phyloP scores from a whole-genome alignment of 2,797 vertebrate genomes.

The Carcharodon carcharias region DNA sequence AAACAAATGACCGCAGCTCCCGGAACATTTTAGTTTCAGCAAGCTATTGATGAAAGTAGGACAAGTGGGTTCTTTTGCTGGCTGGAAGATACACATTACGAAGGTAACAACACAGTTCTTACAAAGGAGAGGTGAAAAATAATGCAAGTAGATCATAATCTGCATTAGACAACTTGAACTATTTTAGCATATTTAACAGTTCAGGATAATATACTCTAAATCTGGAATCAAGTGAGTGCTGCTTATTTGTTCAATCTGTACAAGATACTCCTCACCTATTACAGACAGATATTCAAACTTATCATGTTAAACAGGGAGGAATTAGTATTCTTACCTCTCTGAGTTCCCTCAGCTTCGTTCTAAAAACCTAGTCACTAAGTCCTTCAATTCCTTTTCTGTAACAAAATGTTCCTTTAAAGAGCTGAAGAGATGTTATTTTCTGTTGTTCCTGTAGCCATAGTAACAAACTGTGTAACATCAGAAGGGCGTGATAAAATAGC shows the following conservation, averaged over 20 bases:
- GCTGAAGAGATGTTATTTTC: conserved; percentile 70
- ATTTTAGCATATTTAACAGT: neutral
- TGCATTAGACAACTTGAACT: neutral
- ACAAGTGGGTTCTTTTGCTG: neutral
- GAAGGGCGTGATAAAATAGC: conserved; percentile 58
- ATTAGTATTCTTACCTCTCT: conserved; percentile 16
- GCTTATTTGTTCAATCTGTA: neutral
- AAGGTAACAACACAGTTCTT: neutral
- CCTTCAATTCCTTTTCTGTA: conserved; percentile 47
- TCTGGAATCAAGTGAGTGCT: neutral
- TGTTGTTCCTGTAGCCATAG: conserved; percentile 74
- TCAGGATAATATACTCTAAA: neutral
- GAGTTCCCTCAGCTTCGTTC: neutral
- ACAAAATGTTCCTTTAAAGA: conserved; percentile 61
- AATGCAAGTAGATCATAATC: neutral
- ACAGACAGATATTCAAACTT: neutral
- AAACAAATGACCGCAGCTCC: neutral
- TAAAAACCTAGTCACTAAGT: neutral
- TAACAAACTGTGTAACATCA: conserved; percentile 70
- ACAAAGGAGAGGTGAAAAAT: neutral
- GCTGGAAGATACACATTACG: neutral
- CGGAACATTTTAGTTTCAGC: neutral
- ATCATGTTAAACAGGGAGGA: neutral
- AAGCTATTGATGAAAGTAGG: neutral
- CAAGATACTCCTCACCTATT: neutral